Evolutionary conservation across 2,888 invertebrate genomes (phyloP).

Genomic region (Seira sanloemensis): DNA sequence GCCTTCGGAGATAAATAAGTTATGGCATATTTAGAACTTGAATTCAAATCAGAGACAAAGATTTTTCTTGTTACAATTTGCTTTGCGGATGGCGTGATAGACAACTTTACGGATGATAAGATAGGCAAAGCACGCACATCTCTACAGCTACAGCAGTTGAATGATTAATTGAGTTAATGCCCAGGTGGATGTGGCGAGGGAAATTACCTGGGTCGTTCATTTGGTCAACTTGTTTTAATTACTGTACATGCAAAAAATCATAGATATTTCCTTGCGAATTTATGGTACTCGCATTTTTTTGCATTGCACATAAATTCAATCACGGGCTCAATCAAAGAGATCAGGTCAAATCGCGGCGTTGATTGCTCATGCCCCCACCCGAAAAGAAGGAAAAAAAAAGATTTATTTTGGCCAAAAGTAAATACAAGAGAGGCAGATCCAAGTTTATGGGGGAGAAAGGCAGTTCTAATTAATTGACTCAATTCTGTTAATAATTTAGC

Average conservation of each 20-base stretch:
- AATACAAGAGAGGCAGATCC: neutral
- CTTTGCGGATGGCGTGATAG: neutral
- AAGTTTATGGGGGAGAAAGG: neutral
- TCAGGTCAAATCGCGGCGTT: neutral
- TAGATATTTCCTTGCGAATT: too few relatives aligned
- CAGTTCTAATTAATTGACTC: neutral
- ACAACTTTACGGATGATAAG: neutral
- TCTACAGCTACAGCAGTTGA: neutral
- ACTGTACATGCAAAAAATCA: neutral
- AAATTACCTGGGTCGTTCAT: too few relatives aligned
- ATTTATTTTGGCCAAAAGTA: neutral
- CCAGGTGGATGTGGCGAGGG: slow-evolving; percentile 1
- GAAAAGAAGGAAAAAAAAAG: neutral
- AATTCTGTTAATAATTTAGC: neutral
- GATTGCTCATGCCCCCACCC: neutral
- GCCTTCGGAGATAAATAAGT: neutral
- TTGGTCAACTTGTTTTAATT: neutral
- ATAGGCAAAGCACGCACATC: slow-evolving; percentile 8
- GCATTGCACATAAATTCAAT: neutral
- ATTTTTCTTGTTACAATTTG: neutral
- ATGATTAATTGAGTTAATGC: slow-evolving; percentile 5
- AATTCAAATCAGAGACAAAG: neutral
- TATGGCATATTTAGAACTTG: neutral
- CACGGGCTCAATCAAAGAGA: neutral
- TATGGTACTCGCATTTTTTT: too few relatives aligned